Percentiles rank a stretch among this genome's conserved stretches.
These are phyloP conservation scores for Panthera leo DNA, from an alignment of 2,113 vertebrate species.

Conservation along the genomic window DNA sequence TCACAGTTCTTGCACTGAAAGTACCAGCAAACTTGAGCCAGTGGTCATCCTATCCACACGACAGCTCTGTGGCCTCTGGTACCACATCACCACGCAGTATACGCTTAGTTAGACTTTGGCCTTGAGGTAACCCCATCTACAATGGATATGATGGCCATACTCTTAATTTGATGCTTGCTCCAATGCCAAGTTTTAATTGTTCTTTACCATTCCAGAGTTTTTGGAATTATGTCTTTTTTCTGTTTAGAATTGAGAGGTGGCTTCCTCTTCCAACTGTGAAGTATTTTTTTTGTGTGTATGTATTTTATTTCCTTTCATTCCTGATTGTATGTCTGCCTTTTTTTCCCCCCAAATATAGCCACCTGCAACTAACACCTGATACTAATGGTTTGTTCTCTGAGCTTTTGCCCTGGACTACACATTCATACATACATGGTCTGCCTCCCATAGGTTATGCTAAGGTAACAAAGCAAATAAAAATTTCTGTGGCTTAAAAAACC, in stretches of 20 bases:
- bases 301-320: neutral
- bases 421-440: neutral
- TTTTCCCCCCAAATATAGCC: neutral
- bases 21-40: neutral
- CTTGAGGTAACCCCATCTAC: neutral
- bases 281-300: neutral
- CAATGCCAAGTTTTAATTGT: neutral
- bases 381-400: neutral
- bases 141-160: rapidly evolving
- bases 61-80: neutral
- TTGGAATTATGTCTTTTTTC: neutral
- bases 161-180: neutral
- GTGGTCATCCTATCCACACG: rapidly evolving
- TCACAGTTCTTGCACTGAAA: neutral
- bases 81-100: neutral
- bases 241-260: neutral
- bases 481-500: neutral
- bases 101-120: neutral
- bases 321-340: neutral
- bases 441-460: neutral
- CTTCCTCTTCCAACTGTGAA: neutral
- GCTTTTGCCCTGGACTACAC: neutral
- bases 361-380: neutral
- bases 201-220: neutral
- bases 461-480: neutral